Base-by-base conservation (phyloP, 2,888 invertebrate genomes). In the Nipponacmea schrenckii region DNA sequence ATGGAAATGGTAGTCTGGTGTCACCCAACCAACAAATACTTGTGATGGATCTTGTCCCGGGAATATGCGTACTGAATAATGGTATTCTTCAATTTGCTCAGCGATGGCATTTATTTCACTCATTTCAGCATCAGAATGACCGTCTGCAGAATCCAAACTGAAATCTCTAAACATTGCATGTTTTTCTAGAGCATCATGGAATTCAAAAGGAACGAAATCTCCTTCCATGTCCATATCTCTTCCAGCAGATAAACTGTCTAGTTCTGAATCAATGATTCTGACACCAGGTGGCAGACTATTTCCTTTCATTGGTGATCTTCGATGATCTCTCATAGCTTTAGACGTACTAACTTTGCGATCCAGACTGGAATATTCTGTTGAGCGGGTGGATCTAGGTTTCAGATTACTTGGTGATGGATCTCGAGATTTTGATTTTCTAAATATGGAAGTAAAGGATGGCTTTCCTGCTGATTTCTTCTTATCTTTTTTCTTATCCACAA, bases 1-100 rank as follows among this genome's bases (percentile, higher is more conserved):
- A 74, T 81, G 78, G 74, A 79, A 83, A 80, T 90, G 90, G 89
- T 97, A 99, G 87, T 97, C 97, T 0, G 99, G 97, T 0, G 98
- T 98, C 68, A 99, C 98, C 99, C 99, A 99, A 24, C 99, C 99
- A 0, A 99, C 94, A 89, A 96, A 98, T 31, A 98, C 96, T 87
- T 96, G 95, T 0, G 94, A 93, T 0, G 96, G 96, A 87, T 97
- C 97, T 89, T 97, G 97, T 70, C 97, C 97, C 50, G 97, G 97
- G 89, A 95, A 97, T 77, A 97, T 94, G 44, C 91, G 86, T 50
- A 92, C 92, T 10, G 93, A 93, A 86, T 97, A 99, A 89, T 97
- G 98, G 90, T 98, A 99, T 89, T 99, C 99, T 86, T 99, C 97
- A 86, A 99, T 96, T 63, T 84, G 82, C 69, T 89, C 88, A 26